These are phyloP conservation scores for Rhinoptilus africanus DNA, from an alignment of 2,113 vertebrate genomes.

Conservation along the genomic window DNA sequence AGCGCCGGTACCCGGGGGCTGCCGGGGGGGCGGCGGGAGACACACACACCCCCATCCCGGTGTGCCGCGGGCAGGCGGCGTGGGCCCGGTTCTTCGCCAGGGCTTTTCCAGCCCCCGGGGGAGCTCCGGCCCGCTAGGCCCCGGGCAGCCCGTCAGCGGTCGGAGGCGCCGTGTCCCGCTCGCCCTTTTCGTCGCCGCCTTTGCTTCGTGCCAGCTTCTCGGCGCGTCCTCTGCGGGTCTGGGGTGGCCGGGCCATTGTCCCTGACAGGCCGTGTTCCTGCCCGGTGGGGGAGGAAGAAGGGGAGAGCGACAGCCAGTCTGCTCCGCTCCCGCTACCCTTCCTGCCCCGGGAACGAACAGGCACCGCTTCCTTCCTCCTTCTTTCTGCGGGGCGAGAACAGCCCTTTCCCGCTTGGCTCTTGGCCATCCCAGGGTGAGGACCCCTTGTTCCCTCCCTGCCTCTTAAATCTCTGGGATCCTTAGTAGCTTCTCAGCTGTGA, in stretches of 20 bases:
- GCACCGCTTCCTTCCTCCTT: not conserved
- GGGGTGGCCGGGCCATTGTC: not conserved
- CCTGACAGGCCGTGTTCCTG: not conserved
- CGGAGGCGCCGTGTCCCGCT: fast-evolving
- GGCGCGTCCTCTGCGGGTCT: not conserved
- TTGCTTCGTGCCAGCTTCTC: no score
- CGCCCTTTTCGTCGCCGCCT: not conserved
- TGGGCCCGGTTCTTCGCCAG: not conserved
- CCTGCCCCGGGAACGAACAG: not conserved
- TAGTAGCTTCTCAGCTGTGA: not conserved
- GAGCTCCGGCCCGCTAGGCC: not conserved
- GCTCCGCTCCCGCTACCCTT: not conserved
- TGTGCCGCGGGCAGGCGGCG: not conserved
- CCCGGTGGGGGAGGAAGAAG: not conserved
- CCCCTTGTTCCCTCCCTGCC: not conserved
- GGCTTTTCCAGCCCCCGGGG: not conserved
- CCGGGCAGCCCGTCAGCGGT: not conserved
- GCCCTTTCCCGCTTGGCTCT: not conserved
- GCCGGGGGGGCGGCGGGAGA: no score
- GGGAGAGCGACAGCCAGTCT: not conserved
- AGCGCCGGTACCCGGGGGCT: not conserved
- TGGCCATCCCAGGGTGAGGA: not conserved
- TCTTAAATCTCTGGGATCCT: not conserved
- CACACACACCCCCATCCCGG: no score
- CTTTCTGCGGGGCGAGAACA: not conserved